These are phyloP conservation scores for Cephus runcator DNA, from an alignment of 2,888 invertebrate genomes.

Conservation along the genomic window DNA sequence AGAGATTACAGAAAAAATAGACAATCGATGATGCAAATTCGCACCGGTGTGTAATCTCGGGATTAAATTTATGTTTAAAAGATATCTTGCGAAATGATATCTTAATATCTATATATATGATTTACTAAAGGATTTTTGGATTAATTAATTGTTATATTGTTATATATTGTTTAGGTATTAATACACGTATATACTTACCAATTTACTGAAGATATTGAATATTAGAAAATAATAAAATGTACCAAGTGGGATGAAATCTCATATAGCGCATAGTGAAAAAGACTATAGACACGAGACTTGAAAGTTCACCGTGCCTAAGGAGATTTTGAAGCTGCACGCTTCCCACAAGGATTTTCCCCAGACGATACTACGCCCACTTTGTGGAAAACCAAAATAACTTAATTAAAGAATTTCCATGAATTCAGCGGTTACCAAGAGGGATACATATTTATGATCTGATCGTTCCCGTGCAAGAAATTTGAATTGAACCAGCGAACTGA, in stretches of 20 bases:
- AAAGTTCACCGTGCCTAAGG: conserved; percentile 32
- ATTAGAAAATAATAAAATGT: background rate
- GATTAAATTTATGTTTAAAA: too few species aligned
- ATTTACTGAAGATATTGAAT: background rate
- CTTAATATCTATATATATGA: too few species aligned
- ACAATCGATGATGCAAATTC: too few species aligned
- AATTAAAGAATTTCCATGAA: conserved; percentile 66
- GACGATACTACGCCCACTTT: conserved; percentile 27
- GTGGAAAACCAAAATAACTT: conserved; percentile 60
- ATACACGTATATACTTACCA: background rate
- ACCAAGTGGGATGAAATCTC: background rate
- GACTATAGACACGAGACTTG: background rate
- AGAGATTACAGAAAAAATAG: too few species aligned
- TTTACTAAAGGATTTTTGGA: too few species aligned
- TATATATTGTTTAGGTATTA: background rate
- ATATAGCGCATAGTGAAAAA: background rate
- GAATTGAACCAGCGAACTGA: conserved; percentile 29
- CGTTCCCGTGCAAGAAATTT: conserved; percentile 44
- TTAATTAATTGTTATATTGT: background rate
- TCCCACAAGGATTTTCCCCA: conserved; percentile 60
- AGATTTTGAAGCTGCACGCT: conserved; percentile 55
- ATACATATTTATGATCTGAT: conserved; percentile 65
- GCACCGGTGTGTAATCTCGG: too few species aligned
- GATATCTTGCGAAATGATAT: too few species aligned
- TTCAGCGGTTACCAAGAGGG: conserved; percentile 46